Evolutionary conservation across 2,797 vertebrate species (phyloP).

Genomic region (Malacoctenus gilli): DNA sequence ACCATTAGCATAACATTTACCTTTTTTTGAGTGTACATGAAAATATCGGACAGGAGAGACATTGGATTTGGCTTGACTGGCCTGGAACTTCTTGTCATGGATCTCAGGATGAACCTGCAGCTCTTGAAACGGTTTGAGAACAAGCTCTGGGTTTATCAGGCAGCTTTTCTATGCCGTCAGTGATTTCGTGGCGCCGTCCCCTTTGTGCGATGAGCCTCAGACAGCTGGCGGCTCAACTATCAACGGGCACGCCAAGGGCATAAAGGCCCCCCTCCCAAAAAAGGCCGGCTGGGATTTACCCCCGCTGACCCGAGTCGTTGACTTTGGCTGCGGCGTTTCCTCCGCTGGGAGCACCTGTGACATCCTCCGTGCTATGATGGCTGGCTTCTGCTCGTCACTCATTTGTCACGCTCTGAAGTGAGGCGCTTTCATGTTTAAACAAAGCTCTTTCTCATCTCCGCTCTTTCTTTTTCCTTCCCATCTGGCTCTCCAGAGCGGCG

Average conservation of each 20-base stretch:
- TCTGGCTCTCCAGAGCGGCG: neutral
- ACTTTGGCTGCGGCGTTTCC: constrained; percentile 1
- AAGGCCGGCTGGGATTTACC: neutral
- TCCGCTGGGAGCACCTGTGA: neutral
- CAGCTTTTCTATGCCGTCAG: too few relatives aligned
- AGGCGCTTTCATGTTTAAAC: neutral
- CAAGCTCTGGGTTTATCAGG: too few relatives aligned
- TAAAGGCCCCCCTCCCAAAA: neutral
- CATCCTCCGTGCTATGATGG: neutral
- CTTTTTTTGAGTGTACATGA: too few relatives aligned
- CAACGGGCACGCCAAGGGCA: neutral
- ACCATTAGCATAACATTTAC: too few relatives aligned
- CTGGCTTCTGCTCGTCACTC: neutral
- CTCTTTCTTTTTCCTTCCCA: neutral
- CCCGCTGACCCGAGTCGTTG: neutral
- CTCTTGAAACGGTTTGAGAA: too few relatives aligned
- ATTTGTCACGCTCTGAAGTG: neutral
- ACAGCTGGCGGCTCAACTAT: constrained; percentile 2
- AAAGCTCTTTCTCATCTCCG: neutral
- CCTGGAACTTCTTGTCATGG: too few relatives aligned
- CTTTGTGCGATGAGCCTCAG: neutral
- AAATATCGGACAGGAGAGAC: too few relatives aligned
- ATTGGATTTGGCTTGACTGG: too few relatives aligned
- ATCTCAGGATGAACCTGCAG: too few relatives aligned
- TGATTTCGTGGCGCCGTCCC: too few relatives aligned